phyloP scores from a whole-genome alignment of 2,797 vertebrate genomes.

The Falco rusticolus region DNA sequence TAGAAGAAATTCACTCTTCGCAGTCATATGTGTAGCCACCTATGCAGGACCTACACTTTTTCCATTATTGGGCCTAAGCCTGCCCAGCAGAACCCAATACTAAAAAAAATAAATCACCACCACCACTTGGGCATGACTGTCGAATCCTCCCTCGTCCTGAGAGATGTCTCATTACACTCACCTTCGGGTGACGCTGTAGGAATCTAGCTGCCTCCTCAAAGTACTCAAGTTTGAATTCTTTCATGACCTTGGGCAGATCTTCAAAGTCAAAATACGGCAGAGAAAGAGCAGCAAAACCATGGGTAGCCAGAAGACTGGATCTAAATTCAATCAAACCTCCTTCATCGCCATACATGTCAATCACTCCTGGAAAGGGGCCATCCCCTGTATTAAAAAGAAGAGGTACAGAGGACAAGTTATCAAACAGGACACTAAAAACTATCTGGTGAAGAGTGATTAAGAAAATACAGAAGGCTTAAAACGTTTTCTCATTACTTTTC shows the following conservation, averaged over 20 bases:
- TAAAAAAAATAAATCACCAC: not conserved
- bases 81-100: not conserved
- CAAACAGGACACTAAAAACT: not conserved
- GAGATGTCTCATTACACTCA: conserved; percentile 6
- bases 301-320: conserved; percentile 82
- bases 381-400: conserved; percentile 74
- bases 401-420: not conserved
- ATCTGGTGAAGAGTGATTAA: not conserved
- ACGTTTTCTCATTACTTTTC: not conserved
- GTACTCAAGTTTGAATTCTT: conserved; percentile 75
- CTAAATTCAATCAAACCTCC: conserved; percentile 84
- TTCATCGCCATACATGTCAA: conserved; percentile 85
- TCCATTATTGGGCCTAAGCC: not conserved
- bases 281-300: conserved; percentile 81
- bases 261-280: conserved; percentile 83
- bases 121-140: not conserved
- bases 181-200: conserved; percentile 72
- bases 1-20: not conserved
- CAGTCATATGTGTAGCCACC: accelerated
- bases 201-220: conserved; percentile 76
- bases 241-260: conserved; percentile 78
- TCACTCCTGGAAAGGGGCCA: conserved; percentile 85
- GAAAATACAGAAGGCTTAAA: not conserved
- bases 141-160: not conserved
- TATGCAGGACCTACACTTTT: not conserved